These are phyloP conservation scores for Dinocampus coccinellae DNA, from an alignment of 2,888 invertebrate species.

Conservation along the genomic window DNA sequence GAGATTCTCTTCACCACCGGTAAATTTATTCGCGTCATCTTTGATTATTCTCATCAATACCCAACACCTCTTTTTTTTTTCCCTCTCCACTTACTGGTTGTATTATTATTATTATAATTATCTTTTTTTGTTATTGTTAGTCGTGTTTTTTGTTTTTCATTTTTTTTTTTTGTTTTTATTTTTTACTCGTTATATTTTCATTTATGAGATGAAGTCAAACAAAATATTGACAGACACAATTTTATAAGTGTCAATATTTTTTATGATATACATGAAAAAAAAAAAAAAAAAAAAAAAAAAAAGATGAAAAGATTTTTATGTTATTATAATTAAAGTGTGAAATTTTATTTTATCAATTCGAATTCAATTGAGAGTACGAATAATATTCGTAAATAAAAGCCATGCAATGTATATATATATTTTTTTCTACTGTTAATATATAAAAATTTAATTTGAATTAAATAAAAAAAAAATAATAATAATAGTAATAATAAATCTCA, in stretches of 20 bases:
- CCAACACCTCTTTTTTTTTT: slow-evolving; percentile 1
- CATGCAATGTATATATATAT: background rate
- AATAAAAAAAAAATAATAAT: background rate
- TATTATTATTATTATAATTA: background rate
- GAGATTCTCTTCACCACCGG: slow-evolving; percentile 13
- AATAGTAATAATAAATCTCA: too few species aligned
- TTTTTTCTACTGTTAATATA: background rate
- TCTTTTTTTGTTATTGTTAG: too few species aligned
- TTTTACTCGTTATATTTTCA: too few species aligned
- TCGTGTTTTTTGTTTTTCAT: too few species aligned
- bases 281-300: too few species aligned
- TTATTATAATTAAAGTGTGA: too few species aligned
- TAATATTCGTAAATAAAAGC: background rate
- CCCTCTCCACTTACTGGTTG: background rate
- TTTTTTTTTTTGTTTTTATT: too few species aligned
- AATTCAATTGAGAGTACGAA: too few species aligned
- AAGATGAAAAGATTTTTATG: too few species aligned
- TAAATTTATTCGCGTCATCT: slow-evolving; percentile 9
- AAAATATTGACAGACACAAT: background rate
- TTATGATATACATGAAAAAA: too few species aligned
- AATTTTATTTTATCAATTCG: too few species aligned
- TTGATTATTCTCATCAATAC: slow-evolving; percentile 6
- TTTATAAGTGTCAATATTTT: background rate
- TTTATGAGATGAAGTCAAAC: background rate
- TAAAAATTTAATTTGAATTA: background rate